Evolutionary conservation across 2,113 vertebrate species (phyloP), one percentile per base, ranked within the genome.

Genomic region (Taurulus bubalis): DNA sequence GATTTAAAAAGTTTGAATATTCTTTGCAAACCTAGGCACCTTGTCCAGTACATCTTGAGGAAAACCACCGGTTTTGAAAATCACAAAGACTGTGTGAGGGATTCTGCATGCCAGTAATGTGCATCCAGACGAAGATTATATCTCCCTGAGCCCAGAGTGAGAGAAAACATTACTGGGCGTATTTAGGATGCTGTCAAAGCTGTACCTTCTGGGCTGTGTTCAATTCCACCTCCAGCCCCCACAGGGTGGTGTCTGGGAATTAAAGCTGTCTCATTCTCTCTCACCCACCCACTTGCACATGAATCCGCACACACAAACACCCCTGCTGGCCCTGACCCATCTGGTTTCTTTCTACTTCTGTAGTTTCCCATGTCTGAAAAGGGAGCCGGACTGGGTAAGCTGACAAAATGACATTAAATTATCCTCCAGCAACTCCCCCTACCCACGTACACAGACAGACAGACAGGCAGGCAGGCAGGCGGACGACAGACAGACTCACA

Each of bases 101-200:
- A 26, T 82, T 80, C 53, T 49, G 28, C 6, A 18, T 62, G 59
- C 60, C 80, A 68, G 62, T 56, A 67, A 71, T 88, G 75, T 85
- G 88, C 58, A 83, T 82, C 70, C 65, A 65, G 75, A 78, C 53
- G 65, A 79, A 84, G 85, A 85, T 84, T 90, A 89, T 62, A 88
- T 86, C 76, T 75, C 60, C 70, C 73, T 68, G 80, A 75, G 84
- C 83, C 84, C 81, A 80, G 59, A 60, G 42, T 86, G 87, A 79
- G 81, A 79, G 82, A 90, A 90, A 89, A 91, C 80, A 87, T 92
- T 89, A 91, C 84, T 63, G 86, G 80, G 72, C 34, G 40, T 93
- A 91, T 92, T 93, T 92, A 91, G 83, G 73, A 81, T 82, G 84
- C 90, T 91, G 89, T 93, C 92, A 93, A 87, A 89, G 89, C 80